Evolutionary conservation across 2,888 invertebrate genomes (phyloP).

Genomic region (Trachelus iudaicus): DNA sequence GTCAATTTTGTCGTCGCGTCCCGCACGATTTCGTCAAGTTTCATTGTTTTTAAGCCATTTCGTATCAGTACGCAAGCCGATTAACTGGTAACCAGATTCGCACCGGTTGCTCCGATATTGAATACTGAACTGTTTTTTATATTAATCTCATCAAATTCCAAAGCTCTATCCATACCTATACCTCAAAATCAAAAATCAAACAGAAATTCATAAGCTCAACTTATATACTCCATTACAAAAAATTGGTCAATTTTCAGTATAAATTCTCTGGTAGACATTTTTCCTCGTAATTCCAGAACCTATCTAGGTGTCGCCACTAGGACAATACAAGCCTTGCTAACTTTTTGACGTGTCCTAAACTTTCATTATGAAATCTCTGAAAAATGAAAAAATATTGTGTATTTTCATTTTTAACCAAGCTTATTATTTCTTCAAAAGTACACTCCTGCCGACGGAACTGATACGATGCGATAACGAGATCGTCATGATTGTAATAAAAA

Average conservation of each 20-base stretch:
- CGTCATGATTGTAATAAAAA: not conserved
- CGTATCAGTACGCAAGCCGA: not conserved
- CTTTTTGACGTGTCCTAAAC: not conserved
- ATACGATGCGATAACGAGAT: not conserved
- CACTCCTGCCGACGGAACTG: not conserved
- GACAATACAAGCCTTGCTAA: not conserved
- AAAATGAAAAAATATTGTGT: not conserved
- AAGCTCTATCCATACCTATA: not conserved
- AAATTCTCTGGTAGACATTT: not conserved
- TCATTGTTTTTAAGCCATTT: not conserved
- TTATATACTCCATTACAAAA: not conserved
- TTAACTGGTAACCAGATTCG: not conserved
- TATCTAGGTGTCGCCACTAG: not conserved
- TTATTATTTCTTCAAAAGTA: not conserved
- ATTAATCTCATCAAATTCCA: not conserved
- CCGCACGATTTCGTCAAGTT: not conserved
- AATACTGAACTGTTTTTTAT: not conserved
- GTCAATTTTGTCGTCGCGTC: not conserved
- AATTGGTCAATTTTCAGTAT: not conserved
- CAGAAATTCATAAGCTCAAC: not conserved
- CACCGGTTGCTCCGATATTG: not conserved
- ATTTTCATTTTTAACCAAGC: no score
- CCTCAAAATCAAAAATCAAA: not conserved
- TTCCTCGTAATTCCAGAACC: not conserved
- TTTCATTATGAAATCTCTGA: not conserved